Conservation (phyloP, 2,113 vertebrate species). For the Gymnocephalus cernua region DNA sequence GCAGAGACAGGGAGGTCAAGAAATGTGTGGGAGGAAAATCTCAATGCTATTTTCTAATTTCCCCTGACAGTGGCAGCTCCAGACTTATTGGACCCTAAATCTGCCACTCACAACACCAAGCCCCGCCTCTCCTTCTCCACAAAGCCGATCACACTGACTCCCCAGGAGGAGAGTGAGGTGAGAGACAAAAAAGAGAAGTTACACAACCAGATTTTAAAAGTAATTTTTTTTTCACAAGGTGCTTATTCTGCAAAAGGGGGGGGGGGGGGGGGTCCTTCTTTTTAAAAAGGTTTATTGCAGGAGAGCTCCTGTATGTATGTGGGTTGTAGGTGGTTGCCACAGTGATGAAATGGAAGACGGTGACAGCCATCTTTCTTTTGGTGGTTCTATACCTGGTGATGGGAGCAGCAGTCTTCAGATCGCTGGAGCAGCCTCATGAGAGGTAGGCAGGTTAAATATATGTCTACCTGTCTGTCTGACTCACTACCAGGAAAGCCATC, state of each 20-base stretch:
- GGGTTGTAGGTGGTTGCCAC: conserved; percentile 84
- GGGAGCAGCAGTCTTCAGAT: conserved; percentile 94
- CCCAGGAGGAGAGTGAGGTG: conserved; percentile 90
- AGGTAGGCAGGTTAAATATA: conserved; percentile 73
- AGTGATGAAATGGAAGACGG: conserved; percentile 99
- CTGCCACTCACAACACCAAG: conserved; percentile 95
- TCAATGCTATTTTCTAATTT: conserved; percentile 33
- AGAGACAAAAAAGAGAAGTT: conserved; percentile 34
- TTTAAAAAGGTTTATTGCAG: background rate
- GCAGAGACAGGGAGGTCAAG: conserved; percentile 2
- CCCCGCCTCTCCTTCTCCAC: conserved; percentile 96
- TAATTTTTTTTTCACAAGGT: background rate
- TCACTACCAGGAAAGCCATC: background rate
- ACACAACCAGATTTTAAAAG: background rate
- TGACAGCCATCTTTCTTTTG: conserved; percentile 94
- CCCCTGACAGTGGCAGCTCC: conserved; percentile 92
- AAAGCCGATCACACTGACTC: conserved; percentile 90
- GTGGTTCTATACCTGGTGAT: conserved; percentile 96
- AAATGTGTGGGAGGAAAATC: conserved; percentile 7
- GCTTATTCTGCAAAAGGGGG: background rate
- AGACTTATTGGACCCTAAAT: conserved; percentile 97
- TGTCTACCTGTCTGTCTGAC: background rate
- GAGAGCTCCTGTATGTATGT: background rate
- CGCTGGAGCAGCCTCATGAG: conserved; percentile 94
- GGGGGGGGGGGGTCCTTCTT: background rate